Base-by-base conservation (phyloP, 2,888 invertebrate genomes). In the Heliconius ismenius region DNA sequence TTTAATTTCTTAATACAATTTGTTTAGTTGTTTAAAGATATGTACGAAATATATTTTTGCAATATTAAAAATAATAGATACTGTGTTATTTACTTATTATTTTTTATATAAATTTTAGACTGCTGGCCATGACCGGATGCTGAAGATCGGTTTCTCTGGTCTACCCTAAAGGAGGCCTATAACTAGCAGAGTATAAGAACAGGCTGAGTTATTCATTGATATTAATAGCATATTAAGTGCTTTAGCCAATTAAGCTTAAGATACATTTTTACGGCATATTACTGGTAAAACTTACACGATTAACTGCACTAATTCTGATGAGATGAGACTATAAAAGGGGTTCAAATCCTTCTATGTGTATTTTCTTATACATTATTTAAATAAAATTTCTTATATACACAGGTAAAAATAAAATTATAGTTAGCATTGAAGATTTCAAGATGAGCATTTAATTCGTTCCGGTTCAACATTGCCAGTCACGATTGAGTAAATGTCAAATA, bases 401-500 rank as follows among this genome's bases (percentile, higher is more conserved):
- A 26, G 4, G 2, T 69, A 69, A 18, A 54, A 26, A 9, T 39
- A 39, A 65, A 69, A 69, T 11, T 69, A 54, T 43, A 58, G 3
- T n/a, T 72, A 85, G 75, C 21, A 65, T 24, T 76, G 82, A 78
- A 82, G 83, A 83, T 83, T 79, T 83, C 84, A 88, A 90, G 91
- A 91, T 86, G 90, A 84, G 84, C 81, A 86, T 84, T 76, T 60
- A 84, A 85, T 82, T 79, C 79, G 85, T 88, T 87, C 86, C 85
- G 86, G 87, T 85, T 83, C 80, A 81, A 79, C 79, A 83, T 82
- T 81, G 80, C 83, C 82, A 83, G 85, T 91, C 92, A 91, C 92
- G 92, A 89, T 58, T 36, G 83, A 86, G 83, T 86, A 89, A 91
- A 86, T 84, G 83, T 82, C 83, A 81, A 84, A 90, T 90, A 86